These are phyloP conservation scores for Metellina segmentata DNA, from an alignment of 2,888 invertebrate genomes.

Conservation along the genomic window DNA sequence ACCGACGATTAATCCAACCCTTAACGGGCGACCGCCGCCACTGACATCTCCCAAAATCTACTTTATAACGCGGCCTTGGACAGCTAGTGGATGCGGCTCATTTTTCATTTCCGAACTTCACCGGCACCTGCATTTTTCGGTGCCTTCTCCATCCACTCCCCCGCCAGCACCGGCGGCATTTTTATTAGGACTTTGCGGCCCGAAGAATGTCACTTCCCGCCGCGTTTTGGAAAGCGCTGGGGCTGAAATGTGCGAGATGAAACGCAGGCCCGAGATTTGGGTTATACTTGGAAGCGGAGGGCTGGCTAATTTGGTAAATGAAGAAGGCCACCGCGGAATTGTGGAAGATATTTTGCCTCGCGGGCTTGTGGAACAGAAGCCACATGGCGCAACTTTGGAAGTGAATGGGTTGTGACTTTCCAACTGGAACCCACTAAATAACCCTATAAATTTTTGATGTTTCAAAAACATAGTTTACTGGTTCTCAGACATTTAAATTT, in stretches of 20 bases:
- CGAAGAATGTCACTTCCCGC: not conserved
- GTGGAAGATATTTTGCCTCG: too few species aligned
- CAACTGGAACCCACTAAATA: too few species aligned
- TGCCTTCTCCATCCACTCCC: not conserved
- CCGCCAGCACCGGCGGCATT: not conserved
- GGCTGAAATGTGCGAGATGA: not conserved
- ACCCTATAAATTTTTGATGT: too few species aligned
- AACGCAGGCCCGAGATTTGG: not conserved
- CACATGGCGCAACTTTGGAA: too few species aligned
- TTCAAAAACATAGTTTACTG: too few species aligned
- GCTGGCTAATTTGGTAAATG: constrained; percentile 17
- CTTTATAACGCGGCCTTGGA: constrained; percentile 56
- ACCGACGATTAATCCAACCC: constrained; percentile 66
- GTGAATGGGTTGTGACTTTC: too few species aligned
- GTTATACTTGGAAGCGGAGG: not conserved
- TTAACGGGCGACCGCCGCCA: constrained; percentile 60
- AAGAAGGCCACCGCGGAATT: too few species aligned
- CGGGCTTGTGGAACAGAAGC: too few species aligned
- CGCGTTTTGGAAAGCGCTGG: not conserved
- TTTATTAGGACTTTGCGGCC: constrained; percentile 11
- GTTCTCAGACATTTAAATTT: too few species aligned
- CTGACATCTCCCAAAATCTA: constrained; percentile 68
- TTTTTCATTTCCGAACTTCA: constrained; percentile 50
- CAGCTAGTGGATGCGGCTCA: constrained; percentile 30
- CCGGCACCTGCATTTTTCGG: constrained; percentile 60